Evolutionary conservation across 1,140 invertebrate species (phyloP).

Genomic region (Hypsibius dujardini): DNA sequence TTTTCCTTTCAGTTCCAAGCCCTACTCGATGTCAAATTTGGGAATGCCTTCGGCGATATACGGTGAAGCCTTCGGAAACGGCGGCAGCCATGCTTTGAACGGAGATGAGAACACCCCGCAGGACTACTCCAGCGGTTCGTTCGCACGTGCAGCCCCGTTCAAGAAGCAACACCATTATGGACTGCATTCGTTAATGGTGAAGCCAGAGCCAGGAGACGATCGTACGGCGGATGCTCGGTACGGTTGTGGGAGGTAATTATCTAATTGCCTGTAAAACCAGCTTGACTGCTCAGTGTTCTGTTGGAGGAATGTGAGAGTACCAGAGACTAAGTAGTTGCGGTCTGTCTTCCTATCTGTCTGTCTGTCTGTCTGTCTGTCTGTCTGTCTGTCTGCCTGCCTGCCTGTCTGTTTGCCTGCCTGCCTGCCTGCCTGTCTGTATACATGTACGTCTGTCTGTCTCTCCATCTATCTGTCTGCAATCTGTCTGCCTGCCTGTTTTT

Average conservation of each 20-base stretch:
- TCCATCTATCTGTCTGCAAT: not conserved
- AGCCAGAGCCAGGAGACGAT: slow-evolving; percentile 3
- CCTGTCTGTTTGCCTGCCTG: not conserved
- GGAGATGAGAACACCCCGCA: slow-evolving; percentile 7
- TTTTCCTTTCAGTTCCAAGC: not conserved
- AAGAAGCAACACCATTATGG: slow-evolving; percentile 15
- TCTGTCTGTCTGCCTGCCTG: not conserved
- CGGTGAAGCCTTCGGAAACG: not conserved
- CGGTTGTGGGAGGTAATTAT: not conserved
- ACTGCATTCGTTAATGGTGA: not conserved
- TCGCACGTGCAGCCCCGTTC: slow-evolving; percentile 1
- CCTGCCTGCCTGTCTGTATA: not conserved
- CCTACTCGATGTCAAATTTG: not conserved
- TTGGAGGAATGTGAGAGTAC: not conserved
- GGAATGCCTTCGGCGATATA: slow-evolving; percentile 9
- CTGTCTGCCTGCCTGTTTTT: not conserved
- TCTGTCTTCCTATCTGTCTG: not conserved
- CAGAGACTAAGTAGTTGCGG: not conserved
- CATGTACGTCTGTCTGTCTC: not conserved
- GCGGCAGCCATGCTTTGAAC: not conserved
- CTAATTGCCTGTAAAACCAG: not conserved
- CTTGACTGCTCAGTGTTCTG: not conserved
- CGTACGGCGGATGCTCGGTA: not conserved
- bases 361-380: not conserved
- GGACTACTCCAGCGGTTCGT: slow-evolving; percentile 7